A percentile compares a stretch with the other conserved stretches of the same genome.
Evolutionary conservation across 2,113 vertebrate genomes (phyloP).

Genomic region (Dascyllus trimaculatus): DNA sequence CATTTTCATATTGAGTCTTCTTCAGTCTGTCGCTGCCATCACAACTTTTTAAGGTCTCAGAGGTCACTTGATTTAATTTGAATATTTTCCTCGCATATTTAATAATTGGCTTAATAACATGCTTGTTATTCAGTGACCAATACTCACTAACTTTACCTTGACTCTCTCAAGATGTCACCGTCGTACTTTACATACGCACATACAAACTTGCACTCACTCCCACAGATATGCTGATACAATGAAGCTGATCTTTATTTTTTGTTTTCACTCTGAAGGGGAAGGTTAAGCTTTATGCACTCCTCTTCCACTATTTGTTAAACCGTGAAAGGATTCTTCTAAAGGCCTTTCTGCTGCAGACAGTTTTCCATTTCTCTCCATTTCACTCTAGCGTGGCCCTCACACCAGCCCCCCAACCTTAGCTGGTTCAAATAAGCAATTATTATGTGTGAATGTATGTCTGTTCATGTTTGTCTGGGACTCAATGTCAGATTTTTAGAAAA

Average conservation of each 20-base stretch:
- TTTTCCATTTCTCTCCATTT: conserved; percentile 47
- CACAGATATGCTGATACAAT: conserved; percentile 21
- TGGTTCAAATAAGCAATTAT: conserved; percentile 56
- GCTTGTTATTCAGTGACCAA: conserved; percentile 58
- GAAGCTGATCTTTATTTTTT: conserved; percentile 45
- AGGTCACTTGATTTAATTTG: conserved; percentile 37
- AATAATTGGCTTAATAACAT: conserved; percentile 56
- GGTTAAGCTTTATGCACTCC: conserved; percentile 29
- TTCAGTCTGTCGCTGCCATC: conserved; percentile 22
- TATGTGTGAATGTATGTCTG: conserved; percentile 40
- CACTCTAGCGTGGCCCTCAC: conserved; percentile 34
- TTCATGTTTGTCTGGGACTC: conserved; percentile 29
- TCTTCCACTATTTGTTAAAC: conserved; percentile 43
- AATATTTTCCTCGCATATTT: conserved; percentile 47
- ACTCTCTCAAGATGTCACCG: conserved; percentile 45
- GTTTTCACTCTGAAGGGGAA: conserved; percentile 29
- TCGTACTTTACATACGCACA: conserved; percentile 17
- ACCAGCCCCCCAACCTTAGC: conserved; percentile 19
- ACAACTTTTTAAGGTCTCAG: conserved; percentile 32
- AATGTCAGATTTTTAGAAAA: conserved; percentile 35
- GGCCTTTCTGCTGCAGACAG: conserved; percentile 24
- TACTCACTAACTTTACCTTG: conserved; percentile 53
- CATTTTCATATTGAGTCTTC: conserved; percentile 34
- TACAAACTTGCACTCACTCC: conserved; percentile 25
- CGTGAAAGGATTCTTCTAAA: conserved; percentile 52